Evolutionary conservation across 2,888 invertebrate genomes (phyloP).

Genomic region (Ctena decussata): DNA sequence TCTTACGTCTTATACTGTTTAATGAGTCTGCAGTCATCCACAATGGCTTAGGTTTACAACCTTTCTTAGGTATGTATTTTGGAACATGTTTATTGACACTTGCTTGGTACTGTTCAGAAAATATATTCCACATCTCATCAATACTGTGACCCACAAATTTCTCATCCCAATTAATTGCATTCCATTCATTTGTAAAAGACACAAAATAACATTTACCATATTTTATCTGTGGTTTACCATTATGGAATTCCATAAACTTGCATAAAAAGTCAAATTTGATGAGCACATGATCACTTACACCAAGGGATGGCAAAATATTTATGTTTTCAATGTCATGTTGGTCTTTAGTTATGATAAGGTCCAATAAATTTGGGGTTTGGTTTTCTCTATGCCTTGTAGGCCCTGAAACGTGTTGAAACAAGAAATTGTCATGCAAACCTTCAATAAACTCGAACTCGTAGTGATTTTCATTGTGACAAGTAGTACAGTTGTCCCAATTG

Average conservation of each 20-base stretch:
- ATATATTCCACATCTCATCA: slow-evolving; percentile 24
- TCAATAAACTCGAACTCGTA: slow-evolving; percentile 27
- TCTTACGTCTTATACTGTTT: not conserved
- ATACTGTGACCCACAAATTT: not conserved
- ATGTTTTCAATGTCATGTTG: slow-evolving; percentile 20
- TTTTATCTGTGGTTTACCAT: not conserved
- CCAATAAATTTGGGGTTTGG: slow-evolving; percentile 15
- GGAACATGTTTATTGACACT: slow-evolving; percentile 21
- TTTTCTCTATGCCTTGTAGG: slow-evolving; percentile 21
- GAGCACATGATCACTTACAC: slow-evolving; percentile 16
- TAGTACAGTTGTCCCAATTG: slow-evolving; percentile 24
- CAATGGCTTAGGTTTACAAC: slow-evolving; percentile 24
- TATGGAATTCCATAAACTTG: not conserved
- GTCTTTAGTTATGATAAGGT: slow-evolving; percentile 17
- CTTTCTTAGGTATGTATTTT: not conserved
- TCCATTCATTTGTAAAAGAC: slow-evolving; percentile 2
- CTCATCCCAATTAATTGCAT: slow-evolving; percentile 6
- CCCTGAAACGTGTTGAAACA: slow-evolving; percentile 24
- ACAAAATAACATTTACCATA: slow-evolving; percentile 20
- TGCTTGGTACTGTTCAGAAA: not conserved
- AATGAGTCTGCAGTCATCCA: slow-evolving; percentile 5
- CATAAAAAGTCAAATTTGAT: slow-evolving; percentile 21
- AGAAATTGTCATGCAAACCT: slow-evolving; percentile 28
- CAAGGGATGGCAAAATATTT: slow-evolving; percentile 14
- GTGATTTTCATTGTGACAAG: slow-evolving; percentile 9